Conservation (phyloP, 2,797 vertebrate genomes). For the Astyanax mexicanus region DNA sequence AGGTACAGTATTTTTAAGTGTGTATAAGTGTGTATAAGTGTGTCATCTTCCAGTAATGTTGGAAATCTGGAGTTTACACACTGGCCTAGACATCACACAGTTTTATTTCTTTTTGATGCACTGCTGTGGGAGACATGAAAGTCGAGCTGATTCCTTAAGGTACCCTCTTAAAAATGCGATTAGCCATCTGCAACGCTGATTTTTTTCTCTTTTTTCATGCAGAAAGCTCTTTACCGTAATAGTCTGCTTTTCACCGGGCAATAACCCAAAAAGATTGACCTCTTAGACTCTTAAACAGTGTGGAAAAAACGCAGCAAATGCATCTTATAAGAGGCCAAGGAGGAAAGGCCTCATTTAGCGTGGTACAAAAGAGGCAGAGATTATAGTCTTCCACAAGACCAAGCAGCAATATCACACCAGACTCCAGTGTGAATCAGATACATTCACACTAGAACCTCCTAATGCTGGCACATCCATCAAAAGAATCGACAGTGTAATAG, state of each 20-base stretch:
- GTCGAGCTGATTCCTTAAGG: constrained; percentile 47
- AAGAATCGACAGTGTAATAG: constrained; percentile 51
- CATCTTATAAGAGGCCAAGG: constrained; percentile 21
- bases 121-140: constrained; percentile 26
- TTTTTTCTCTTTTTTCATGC: constrained; percentile 12
- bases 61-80: constrained; percentile 26
- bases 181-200: constrained; percentile 43
- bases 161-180: constrained; percentile 49
- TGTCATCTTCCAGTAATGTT: constrained; percentile 27
- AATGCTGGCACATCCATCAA: constrained; percentile 40
- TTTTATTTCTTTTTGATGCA: constrained; percentile 31
- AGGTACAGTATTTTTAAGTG: no score
- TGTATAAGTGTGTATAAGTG: no score
- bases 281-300: constrained; percentile 49
- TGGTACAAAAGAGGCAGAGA: constrained; percentile 31
- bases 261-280: constrained; percentile 47
- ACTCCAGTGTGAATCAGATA: constrained; percentile 60
- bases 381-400: constrained; percentile 46
- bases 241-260: constrained; percentile 43
- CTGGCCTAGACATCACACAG: constrained; percentile 17
- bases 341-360: constrained; percentile 40
- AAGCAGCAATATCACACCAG: constrained; percentile 39
- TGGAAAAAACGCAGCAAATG: constrained; percentile 48
- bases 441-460: constrained; percentile 39
- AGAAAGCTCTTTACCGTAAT: constrained; percentile 42